Evolutionary conservation across 2,113 vertebrate species (phyloP).

Genomic region (Pholis gunnellus): DNA sequence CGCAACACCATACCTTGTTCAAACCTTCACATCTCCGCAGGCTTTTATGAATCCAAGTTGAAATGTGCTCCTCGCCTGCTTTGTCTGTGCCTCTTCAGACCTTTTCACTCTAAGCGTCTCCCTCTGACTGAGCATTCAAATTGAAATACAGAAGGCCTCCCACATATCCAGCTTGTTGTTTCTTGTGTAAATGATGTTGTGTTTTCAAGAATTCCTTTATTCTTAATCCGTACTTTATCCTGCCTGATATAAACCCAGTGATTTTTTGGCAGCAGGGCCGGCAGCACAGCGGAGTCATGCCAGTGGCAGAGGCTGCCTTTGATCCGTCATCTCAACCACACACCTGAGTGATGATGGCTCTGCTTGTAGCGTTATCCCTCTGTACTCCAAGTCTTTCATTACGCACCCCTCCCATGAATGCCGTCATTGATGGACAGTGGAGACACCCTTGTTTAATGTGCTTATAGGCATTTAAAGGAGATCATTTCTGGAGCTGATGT

Average conservation of each 20-base stretch:
- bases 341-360: constrained; percentile 83
- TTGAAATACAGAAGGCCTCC: constrained; percentile 68
- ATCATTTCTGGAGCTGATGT: constrained; percentile 75
- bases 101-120: constrained; percentile 54
- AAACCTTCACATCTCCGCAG: constrained; percentile 18
- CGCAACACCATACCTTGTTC: constrained; percentile 20
- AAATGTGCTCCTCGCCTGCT: constrained; percentile 38
- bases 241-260: constrained; percentile 73
- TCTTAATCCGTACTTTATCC: constrained; percentile 80
- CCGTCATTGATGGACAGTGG: constrained; percentile 75
- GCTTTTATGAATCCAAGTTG: constrained; percentile 29
- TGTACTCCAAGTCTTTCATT: constrained; percentile 78
- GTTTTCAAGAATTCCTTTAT: constrained; percentile 81
- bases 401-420: constrained; percentile 73
- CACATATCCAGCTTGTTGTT: constrained; percentile 81
- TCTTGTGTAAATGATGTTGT: constrained; percentile 83
- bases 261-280: constrained; percentile 69
- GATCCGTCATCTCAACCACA: constrained; percentile 77
- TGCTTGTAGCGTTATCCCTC: constrained; percentile 80
- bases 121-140: constrained; percentile 55
- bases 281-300: constrained; percentile 76
- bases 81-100: constrained; percentile 55
- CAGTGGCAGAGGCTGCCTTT: constrained; percentile 77
- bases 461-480: constrained; percentile 78
- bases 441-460: constrained; percentile 82